Evolutionary conservation across 2,797 vertebrate species (phyloP).

Genomic region (Tragopan temminckii): DNA sequence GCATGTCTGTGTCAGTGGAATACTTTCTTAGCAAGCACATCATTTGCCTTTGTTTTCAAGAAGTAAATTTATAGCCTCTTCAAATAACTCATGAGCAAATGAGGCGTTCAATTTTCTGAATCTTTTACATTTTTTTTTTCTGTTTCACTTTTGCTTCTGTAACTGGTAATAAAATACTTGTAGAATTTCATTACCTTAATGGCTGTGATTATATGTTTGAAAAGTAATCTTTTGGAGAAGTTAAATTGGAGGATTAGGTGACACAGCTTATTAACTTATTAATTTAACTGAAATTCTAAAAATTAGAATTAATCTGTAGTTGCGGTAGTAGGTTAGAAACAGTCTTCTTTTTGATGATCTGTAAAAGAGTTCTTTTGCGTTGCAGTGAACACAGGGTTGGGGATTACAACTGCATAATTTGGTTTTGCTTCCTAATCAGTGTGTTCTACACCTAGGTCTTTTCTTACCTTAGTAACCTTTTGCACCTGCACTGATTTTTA

Average conservation of each 20-base stretch:
- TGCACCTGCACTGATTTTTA: conserved; percentile 11
- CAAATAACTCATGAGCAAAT: conserved; percentile 23
- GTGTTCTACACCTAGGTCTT: background rate
- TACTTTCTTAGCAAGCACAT: conserved; percentile 10
- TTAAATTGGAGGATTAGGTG: conserved; percentile 12
- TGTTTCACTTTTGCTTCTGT: background rate
- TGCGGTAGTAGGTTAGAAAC: background rate
- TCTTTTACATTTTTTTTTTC: conserved; percentile 28
- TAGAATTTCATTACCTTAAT: background rate
- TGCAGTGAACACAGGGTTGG: background rate
- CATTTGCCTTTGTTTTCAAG: conserved; percentile 51
- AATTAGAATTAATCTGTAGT: background rate
- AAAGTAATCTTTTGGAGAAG: conserved; percentile 21
- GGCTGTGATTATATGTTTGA: background rate
- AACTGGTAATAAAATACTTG: background rate
- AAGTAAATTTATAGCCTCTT: conserved; percentile 13
- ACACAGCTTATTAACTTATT: background rate
- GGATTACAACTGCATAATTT: background rate
- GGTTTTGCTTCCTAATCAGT: background rate
- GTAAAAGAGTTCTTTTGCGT: background rate
- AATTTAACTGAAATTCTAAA: conserved; percentile 25
- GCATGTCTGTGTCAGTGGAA: background rate
- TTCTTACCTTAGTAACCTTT: conserved; percentile 10
- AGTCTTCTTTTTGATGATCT: background rate
- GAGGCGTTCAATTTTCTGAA: background rate